These are phyloP conservation scores for Boleophthalmus pectinirostris DNA, from an alignment of 2,113 vertebrate genomes.

Conservation along the genomic window DNA sequence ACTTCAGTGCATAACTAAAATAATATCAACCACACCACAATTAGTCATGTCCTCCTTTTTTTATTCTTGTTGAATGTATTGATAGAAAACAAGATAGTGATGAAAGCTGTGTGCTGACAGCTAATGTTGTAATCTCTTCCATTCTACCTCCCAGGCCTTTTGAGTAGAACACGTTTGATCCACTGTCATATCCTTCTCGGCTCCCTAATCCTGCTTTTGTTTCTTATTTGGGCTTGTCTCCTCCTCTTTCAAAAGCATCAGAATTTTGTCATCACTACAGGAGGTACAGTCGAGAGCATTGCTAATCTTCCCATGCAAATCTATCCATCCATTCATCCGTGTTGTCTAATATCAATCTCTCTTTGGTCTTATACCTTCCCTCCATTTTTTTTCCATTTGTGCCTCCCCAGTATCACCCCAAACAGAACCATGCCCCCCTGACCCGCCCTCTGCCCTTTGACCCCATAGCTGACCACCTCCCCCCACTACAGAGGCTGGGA, in stretches of 20 bases:
- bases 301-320: background rate
- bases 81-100: background rate
- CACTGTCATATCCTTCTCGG: conserved; percentile 4
- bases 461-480: conserved; percentile 55
- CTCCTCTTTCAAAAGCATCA: conserved; percentile 4
- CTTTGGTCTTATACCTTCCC: conserved; percentile 19
- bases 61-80: background rate
- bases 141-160: conserved; percentile 12
- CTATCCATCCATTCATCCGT: too few species aligned
- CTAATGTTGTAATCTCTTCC: conserved; percentile 21
- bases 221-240: conserved; percentile 5
- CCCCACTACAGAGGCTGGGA: conserved; percentile 49
- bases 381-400: conserved; percentile 29
- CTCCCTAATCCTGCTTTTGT: background rate
- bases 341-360: background rate
- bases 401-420: conserved; percentile 25
- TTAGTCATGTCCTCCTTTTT: background rate
- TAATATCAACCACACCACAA: too few species aligned
- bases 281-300: conserved; percentile 34
- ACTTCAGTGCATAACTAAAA: too few species aligned
- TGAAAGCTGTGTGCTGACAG: background rate
- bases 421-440: conserved; percentile 50
- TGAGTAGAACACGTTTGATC: background rate
- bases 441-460: conserved; percentile 49
- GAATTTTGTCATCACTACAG: conserved; percentile 43